Conservation (phyloP, 2,113 vertebrate species). For the Myotis davidii region DNA sequence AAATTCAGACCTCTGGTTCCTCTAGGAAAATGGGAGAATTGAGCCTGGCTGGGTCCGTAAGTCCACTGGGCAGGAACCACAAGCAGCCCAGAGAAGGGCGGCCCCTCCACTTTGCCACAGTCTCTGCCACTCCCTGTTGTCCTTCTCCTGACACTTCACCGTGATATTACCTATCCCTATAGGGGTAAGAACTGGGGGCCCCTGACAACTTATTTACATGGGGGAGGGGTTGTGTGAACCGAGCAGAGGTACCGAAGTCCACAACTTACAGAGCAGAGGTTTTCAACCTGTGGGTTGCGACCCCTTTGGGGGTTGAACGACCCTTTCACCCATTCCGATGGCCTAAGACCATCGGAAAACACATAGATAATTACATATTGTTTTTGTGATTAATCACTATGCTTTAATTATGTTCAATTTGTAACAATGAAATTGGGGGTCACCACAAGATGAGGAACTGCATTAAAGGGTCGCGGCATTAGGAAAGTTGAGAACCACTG, state of each 20-base stretch:
- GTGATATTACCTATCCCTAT: not conserved
- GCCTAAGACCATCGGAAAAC: too few species aligned
- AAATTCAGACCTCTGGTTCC: not conserved
- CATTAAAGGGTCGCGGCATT: too few species aligned
- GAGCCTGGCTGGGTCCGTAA: not conserved
- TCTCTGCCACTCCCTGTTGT: rapidly evolving
- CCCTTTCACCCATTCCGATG: too few species aligned
- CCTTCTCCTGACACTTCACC: not conserved
- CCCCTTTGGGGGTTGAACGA: too few species aligned
- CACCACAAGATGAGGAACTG: too few species aligned
- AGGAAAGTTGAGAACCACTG: too few species aligned
- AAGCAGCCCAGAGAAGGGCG: rapidly evolving
- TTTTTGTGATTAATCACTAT: too few species aligned
- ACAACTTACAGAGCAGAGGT: not conserved
- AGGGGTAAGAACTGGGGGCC: rapidly evolving
- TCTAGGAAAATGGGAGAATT: not conserved
- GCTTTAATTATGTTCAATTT: too few species aligned
- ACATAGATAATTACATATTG: too few species aligned
- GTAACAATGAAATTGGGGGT: too few species aligned
- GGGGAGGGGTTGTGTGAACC: not conserved
- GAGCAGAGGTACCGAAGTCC: not conserved
- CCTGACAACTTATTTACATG: not conserved
- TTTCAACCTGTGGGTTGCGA: too few species aligned
- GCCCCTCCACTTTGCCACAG: not conserved
- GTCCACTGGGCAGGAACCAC: not conserved